These are phyloP conservation scores for Synanceia verrucosa DNA, from an alignment of 2,797 vertebrate species.

Conservation along the genomic window DNA sequence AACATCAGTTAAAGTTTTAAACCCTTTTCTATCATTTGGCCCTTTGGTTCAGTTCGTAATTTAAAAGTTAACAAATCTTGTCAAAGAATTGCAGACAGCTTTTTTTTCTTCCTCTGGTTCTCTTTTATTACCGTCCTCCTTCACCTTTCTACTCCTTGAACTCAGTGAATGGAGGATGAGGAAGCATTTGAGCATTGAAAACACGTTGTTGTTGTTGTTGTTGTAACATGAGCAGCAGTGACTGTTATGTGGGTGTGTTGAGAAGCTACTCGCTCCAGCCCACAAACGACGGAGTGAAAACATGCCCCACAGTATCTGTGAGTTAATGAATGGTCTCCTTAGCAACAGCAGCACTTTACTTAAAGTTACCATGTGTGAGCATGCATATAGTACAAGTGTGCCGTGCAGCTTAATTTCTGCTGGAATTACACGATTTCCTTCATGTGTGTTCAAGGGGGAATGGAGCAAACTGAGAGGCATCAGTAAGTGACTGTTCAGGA, in stretches of 20 bases:
- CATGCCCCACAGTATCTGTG: neutral
- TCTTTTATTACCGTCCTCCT: neutral
- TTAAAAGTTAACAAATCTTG: constrained; percentile 71
- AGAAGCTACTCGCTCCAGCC: constrained; percentile 28
- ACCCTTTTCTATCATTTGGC: constrained; percentile 7
- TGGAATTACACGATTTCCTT: constrained; percentile 47
- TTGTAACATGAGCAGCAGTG: constrained; percentile 34
- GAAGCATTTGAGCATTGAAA: constrained; percentile 63
- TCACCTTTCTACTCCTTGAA: constrained; percentile 8
- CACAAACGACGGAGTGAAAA: constrained; percentile 40
- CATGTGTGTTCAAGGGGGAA: constrained; percentile 47
- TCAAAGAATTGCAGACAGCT: constrained; percentile 70
- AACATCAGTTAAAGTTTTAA: constrained; percentile 9
- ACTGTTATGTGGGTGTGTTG: constrained; percentile 50
- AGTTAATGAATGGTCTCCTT: constrained; percentile 73
- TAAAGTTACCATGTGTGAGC: constrained; percentile 27
- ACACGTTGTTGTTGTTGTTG: constrained; percentile 35
- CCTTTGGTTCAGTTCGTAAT: constrained; percentile 23
- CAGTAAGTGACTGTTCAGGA: constrained; percentile 64
- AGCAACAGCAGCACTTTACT: constrained; percentile 63
- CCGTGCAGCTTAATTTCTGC: constrained; percentile 28
- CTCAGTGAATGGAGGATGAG: constrained; percentile 9
- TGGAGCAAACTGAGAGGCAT: constrained; percentile 65
- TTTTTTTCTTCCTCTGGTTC: constrained; percentile 9
- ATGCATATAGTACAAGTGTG: constrained; percentile 6